Conservation (phyloP, 2,797 vertebrate genomes). For the Sandelia bainsii region DNA sequence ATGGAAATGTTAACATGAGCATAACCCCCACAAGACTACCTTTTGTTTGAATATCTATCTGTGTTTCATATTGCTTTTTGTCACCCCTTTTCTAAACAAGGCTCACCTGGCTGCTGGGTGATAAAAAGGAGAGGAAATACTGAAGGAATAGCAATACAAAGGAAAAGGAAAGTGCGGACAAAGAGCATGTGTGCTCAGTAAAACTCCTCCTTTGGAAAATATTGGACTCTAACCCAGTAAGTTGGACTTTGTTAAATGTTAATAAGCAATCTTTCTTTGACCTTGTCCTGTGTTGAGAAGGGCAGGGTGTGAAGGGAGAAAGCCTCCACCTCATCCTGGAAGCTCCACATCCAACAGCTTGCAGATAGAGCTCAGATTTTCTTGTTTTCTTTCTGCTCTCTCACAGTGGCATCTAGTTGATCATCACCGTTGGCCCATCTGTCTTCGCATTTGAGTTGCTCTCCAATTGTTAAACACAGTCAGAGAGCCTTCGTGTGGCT, state of each 20-base stretch:
- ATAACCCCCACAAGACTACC: slow-evolving; percentile 63
- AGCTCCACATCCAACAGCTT: slow-evolving; percentile 22
- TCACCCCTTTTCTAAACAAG: slow-evolving; percentile 50
- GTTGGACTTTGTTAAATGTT: slow-evolving; percentile 36
- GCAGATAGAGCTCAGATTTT: slow-evolving; percentile 29
- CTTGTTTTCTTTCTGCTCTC: slow-evolving; percentile 48
- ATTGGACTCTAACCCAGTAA: not conserved
- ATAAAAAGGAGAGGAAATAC: slow-evolving; percentile 31
- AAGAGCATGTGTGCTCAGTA: not conserved
- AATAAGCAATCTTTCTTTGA: slow-evolving; percentile 33
- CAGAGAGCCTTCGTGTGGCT: slow-evolving; percentile 49
- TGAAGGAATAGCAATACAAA: slow-evolving; percentile 22
- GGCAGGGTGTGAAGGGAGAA: slow-evolving; percentile 22
- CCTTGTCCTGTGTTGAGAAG: slow-evolving; percentile 29
- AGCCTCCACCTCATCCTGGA: slow-evolving; percentile 13
- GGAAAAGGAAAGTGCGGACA: slow-evolving; percentile 3
- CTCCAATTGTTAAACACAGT: slow-evolving; percentile 64
- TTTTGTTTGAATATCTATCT: slow-evolving; percentile 76
- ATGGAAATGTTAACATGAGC: slow-evolving; percentile 82
- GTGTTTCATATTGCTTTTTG: slow-evolving; percentile 60
- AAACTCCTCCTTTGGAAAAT: not conserved
- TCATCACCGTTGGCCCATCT: slow-evolving; percentile 57
- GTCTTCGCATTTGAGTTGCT: slow-evolving; percentile 59
- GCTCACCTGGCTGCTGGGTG: slow-evolving; percentile 37
- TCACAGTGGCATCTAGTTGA: slow-evolving; percentile 46